Evolutionary conservation across 2,797 vertebrate genomes (phyloP).

Genomic region (Buceros bicornis): DNA sequence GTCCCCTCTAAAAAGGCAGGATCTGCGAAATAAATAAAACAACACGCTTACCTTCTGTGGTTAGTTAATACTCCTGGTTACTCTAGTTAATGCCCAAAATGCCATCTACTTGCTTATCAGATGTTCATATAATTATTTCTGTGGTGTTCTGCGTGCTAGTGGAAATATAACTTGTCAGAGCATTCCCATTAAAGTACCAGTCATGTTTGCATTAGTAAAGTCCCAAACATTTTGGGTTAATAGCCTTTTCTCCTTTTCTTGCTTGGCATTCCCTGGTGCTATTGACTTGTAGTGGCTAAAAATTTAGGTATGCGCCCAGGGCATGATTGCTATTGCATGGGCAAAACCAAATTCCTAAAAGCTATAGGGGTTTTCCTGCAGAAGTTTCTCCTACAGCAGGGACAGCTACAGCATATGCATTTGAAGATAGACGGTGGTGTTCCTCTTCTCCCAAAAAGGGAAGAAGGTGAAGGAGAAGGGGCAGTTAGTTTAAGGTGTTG

Average conservation of each 20-base stretch:
- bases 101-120: neutral
- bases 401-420: neutral
- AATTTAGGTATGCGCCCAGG: neutral
- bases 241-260: neutral
- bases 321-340: neutral
- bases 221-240: neutral
- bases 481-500: neutral
- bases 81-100: neutral
- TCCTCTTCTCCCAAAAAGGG: neutral
- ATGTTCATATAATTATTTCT: neutral
- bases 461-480: neutral
- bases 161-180: neutral
- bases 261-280: neutral
- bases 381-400: neutral
- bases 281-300: neutral
- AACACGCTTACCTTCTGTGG: fast-evolving
- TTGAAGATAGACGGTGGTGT: neutral
- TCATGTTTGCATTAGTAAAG: neutral
- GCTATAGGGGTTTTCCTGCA: neutral
- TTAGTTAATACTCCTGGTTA: neutral
- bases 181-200: neutral
- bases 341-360: neutral
- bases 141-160: neutral
- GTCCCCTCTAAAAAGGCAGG: neutral
- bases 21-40: neutral